Evolutionary conservation across 92 coral and sea anemone species (phyloP), one percentile per base, ranked within the genome.

Genomic region (Phenganax stokvisi): DNA sequence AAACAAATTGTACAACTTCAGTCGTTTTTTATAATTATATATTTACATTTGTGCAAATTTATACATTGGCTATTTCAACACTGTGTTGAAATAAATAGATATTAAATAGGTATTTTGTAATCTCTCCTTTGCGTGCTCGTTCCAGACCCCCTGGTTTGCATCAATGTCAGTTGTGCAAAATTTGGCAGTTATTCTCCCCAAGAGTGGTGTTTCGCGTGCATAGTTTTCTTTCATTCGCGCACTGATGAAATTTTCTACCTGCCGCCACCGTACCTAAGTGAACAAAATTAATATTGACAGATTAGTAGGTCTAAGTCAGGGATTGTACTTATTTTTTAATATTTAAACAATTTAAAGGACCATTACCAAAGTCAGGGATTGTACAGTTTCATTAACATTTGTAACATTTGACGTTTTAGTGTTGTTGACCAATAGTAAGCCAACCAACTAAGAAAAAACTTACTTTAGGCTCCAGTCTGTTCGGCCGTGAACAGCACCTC

Each of bases 381-480:
- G 47, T 37, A 37, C 47, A 20, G 25, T 37, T 37, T 1, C 5
- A 37, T 37, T 37, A 37, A 20, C 25, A 20, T 20, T 28, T 20
- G 15, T 27, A 69, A 31, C 7, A 52, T 15, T 69, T 61, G 25
- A 6, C 20, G 67, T 3, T 61, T 15, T 28, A 12, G 67, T 61
- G 8, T 61, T 61, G 11, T 4, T 15, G 28, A 61, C 8, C 28
- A 61, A 12, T 12, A 12, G 1, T 17, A 28, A 13, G 8, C n/a
- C 67, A 13, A 0, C 9, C n/a, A 61, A 3, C 7, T 10, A 69
- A 20, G 25, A 20, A 8, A 7, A 17, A 52, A 86, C 96, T 87
- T 87, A 93, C 97, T 93, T 93, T 71, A 74, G 74, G 79, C 93
- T 87, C 97, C 97, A 93, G 84, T 93, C 96, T 54, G 97, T 91